Evolutionary conservation across 2,888 invertebrate species (phyloP).

Genomic region (Caradrina kadenii): DNA sequence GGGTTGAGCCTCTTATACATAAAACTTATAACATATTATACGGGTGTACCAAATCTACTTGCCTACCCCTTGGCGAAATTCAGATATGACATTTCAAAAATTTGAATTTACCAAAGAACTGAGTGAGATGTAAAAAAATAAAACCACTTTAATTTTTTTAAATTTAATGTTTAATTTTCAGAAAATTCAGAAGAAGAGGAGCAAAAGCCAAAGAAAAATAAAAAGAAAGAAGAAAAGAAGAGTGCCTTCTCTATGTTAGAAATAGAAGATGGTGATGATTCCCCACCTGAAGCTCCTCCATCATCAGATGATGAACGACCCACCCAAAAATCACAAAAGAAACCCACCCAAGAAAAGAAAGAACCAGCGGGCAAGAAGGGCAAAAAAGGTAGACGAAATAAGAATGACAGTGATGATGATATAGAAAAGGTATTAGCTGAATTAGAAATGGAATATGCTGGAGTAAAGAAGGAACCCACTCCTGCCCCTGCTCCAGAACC

Average conservation of each 20-base stretch:
- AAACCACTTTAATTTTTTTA: no score
- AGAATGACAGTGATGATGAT: constrained; percentile 95
- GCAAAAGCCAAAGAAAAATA: constrained; percentile 84
- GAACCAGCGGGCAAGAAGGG: constrained; percentile 92
- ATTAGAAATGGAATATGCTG: constrained; percentile 95
- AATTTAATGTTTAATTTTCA: constrained; percentile 52
- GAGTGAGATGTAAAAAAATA: background rate
- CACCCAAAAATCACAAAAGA: constrained; percentile 80
- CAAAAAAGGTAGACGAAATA: constrained; percentile 93
- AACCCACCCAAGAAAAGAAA: constrained; percentile 82
- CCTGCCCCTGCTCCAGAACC: constrained; percentile 76
- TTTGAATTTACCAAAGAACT: no score
- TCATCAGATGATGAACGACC: constrained; percentile 87
- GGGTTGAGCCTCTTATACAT: background rate
- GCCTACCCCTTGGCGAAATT: no score
- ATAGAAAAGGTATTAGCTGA: constrained; percentile 96
- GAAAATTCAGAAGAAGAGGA: constrained; percentile 87
- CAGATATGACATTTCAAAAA: no score
- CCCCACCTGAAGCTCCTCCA: constrained; percentile 81
- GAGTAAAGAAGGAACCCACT: constrained; percentile 88
- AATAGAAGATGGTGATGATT: constrained; percentile 91
- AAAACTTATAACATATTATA: background rate
- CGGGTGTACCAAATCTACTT: no score
- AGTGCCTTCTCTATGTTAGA: constrained; percentile 93
- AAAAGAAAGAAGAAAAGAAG: constrained; percentile 87